A percentile compares a stretch with the other conserved stretches of the same genome.
phyloP scores from a whole-genome alignment of 1,140 invertebrate genomes.

The Acromyrmex heyeri region DNA sequence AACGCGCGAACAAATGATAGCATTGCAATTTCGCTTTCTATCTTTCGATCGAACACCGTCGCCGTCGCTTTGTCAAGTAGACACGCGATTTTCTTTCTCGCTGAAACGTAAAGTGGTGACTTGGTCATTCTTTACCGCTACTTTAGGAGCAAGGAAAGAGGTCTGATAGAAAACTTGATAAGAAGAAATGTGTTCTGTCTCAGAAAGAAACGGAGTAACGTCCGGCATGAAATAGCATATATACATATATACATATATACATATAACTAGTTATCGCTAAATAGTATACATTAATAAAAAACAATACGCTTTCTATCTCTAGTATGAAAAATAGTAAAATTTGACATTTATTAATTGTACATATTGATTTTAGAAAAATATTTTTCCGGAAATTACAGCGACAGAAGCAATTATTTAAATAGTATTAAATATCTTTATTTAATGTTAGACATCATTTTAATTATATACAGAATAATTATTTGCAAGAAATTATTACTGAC shows the following conservation, averaged over 20 bases:
- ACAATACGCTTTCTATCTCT: not conserved
- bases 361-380: not conserved
- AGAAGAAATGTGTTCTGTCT: constrained; percentile 58
- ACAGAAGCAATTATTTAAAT: not conserved
- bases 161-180: constrained; percentile 54
- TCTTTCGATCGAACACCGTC: constrained; percentile 34
- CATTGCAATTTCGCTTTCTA: constrained; percentile 39
- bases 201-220: constrained; percentile 33
- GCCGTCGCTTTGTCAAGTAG: constrained; percentile 61
- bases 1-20: constrained; percentile 74
- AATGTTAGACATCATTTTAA: not conserved
- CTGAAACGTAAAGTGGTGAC: constrained; percentile 47
- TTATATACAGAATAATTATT: not conserved
- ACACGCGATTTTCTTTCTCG: constrained; percentile 59
- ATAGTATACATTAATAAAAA: not conserved
- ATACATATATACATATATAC: not conserved
- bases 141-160: constrained; percentile 38
- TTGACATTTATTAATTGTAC: not conserved
- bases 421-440: not conserved
- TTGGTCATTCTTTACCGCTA: constrained; percentile 43
- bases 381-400: not conserved
- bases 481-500: not conserved
- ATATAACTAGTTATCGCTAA: constrained; percentile 1
- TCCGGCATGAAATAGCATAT: constrained; percentile 26
- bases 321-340: not conserved